phyloP scores from a whole-genome alignment of 64 coral and sea anemone species.

The Montipora capricornis region DNA sequence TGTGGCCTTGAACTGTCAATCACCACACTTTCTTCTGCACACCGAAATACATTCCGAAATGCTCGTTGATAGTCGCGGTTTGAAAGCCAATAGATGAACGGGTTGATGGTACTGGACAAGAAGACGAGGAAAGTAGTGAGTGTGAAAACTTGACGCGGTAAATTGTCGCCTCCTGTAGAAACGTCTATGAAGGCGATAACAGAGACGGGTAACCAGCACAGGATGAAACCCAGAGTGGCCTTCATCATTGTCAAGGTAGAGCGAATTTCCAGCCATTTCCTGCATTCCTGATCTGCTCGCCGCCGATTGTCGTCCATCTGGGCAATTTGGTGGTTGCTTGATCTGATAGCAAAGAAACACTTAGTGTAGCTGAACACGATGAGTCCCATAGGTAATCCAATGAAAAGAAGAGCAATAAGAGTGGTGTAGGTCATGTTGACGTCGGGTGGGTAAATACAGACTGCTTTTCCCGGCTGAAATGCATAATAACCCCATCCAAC shows the following conservation, averaged over 20 bases:
- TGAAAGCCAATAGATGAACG: constrained; percentile 78
- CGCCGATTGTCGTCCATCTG: constrained; percentile 13
- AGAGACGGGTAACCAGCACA: constrained; percentile 78
- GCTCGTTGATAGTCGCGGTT: constrained; percentile 69
- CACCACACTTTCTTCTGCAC: neutral
- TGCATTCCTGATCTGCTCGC: neutral
- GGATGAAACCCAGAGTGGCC: constrained; percentile 55
- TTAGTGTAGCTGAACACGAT: constrained; percentile 63
- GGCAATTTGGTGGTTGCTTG: constrained; percentile 40
- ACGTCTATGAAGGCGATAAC: constrained; percentile 70
- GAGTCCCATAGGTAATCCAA: constrained; percentile 40
- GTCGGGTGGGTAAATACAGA: constrained; percentile 74
- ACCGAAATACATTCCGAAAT: constrained; percentile 37
- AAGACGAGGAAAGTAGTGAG: constrained; percentile 69
- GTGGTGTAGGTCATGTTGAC: constrained; percentile 69
- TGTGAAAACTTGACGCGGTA: constrained; percentile 73
- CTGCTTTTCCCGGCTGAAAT: constrained; percentile 64
- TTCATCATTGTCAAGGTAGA: constrained; percentile 74
- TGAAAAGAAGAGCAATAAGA: constrained; percentile 62
- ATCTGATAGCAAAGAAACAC: constrained; percentile 39
- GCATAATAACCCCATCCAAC: constrained; percentile 79
- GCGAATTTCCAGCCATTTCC: constrained; percentile 58
- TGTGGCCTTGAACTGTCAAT: neutral
- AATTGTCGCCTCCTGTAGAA: constrained; percentile 62
- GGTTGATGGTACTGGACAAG: constrained; percentile 68